Evolutionary conservation across 2,113 vertebrate genomes (phyloP).

Genomic region (Dolichotis patagonum): DNA sequence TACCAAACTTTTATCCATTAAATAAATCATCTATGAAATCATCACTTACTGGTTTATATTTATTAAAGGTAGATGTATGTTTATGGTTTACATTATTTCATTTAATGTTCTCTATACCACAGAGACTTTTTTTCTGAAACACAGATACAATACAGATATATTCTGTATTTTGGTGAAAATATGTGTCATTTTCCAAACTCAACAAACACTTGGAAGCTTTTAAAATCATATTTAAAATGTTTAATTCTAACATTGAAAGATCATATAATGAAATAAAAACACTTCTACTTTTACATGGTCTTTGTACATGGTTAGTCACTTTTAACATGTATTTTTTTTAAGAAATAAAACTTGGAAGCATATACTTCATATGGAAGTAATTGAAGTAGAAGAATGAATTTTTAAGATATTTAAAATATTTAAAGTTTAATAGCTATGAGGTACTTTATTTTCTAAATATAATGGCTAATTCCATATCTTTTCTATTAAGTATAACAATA

Average conservation of each 20-base stretch:
- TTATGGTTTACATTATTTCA: not conserved
- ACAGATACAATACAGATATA: not conserved
- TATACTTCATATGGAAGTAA: not conserved
- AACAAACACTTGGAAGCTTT: not conserved
- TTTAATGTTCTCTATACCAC: not conserved
- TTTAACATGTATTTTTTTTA: not conserved
- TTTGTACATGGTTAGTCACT: not conserved
- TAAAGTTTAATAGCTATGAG: not conserved
- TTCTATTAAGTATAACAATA: not conserved
- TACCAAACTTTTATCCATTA: not conserved
- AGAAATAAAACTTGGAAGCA: not conserved
- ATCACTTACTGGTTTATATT: not conserved
- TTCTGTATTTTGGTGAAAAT: not conserved
- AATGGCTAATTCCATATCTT: not conserved
- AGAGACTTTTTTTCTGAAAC: no score
- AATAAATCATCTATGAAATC: not conserved
- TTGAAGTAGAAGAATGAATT: not conserved
- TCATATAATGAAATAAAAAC: not conserved
- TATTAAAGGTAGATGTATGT: not conserved
- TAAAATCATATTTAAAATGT: not conserved
- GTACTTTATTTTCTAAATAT: not conserved
- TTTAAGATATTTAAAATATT: not conserved
- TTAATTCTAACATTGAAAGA: not conserved
- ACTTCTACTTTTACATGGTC: not conserved
- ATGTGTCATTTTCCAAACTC: not conserved